Base-by-base conservation (phyloP, 2,888 invertebrate species). In the Sphaeridia pumilis region DNA sequence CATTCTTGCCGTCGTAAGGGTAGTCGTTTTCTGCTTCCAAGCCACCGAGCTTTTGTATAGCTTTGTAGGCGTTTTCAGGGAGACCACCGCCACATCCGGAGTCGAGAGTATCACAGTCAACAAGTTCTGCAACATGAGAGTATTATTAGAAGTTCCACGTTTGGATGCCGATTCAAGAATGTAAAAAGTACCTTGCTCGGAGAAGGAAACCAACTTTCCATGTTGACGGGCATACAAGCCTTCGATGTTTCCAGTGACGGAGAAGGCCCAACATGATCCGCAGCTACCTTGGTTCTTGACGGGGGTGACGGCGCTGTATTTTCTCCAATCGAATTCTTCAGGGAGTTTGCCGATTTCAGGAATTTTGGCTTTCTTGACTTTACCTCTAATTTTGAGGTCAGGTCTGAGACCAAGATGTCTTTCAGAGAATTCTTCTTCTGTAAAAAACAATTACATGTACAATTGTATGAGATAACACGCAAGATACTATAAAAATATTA, bases 241-340 rank as follows among this genome's bases (percentile, higher is more conserved):
- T 71, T 98, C 97, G 49, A 98, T 78, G 69, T 97, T 97, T 70
- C 97, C 97, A 58, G 92, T 94, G 1, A 88, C 88, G 65, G 92
- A 89, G 71, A 95, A 95, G 0, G 94, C 93, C 94, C 94, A 95
- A 69, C 92, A 90, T 26, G 88, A 89, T 21, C 90, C 90, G 67
- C 92, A 92, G 7, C 71, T 71, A 1, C 87, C 87, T 71, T 94
- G 94, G 73, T 94, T 78, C 70, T 94, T 94, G 0, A 94, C 92
- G 50, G 79, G 76, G 0, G 92, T 87, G 2, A 94, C 87, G 1
- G 78, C 87, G 48, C 78, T 79, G 58, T 80, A 78, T 4, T 81
- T 74, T 44, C 93, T 77, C 94, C 94, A 94, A 70, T 94, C 94
- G 69, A 85, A 92, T 54, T 78, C 77, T 0, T 73, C 71, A 0